A percentile compares a stretch with the other conserved stretches of the same genome.
Conservation (phyloP, 1,140 invertebrate species). For the Brachystomella parvula region DNA sequence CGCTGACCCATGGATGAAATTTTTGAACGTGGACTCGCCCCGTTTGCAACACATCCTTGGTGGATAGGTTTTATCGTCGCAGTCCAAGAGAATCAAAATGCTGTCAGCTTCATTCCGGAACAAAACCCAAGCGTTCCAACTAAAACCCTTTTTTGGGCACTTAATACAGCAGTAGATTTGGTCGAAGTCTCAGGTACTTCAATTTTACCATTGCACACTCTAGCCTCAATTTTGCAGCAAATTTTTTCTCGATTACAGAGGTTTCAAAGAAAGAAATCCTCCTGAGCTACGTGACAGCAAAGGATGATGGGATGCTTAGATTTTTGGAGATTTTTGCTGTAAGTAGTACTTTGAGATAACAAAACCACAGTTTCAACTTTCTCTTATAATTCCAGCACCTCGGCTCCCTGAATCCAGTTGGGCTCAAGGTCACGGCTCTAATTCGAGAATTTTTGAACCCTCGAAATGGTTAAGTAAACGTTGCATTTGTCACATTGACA, state of each 20-base stretch:
- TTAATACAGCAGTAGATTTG: background rate
- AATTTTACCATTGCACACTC: background rate
- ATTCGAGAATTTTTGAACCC: constrained; percentile 13
- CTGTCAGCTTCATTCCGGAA: background rate
- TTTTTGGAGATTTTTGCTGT: constrained; percentile 3
- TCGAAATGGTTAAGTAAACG: background rate
- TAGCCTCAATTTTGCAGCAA: background rate
- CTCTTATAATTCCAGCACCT: background rate
- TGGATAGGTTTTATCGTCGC: background rate
- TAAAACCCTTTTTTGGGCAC: background rate
- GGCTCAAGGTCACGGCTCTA: background rate
- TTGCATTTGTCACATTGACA: background rate
- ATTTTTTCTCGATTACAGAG: background rate
- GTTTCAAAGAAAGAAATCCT: background rate
- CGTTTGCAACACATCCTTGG: background rate
- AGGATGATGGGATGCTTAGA: background rate
- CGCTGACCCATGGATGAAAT: background rate
- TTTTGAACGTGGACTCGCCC: background rate
- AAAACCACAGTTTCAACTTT: background rate
- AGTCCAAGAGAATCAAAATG: background rate
- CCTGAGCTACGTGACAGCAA: background rate
- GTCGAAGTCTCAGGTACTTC: background rate
- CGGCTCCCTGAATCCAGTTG: background rate
- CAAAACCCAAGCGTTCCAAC: background rate
- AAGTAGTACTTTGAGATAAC: background rate